Conservation (phyloP, 2,888 invertebrate species). For the Cheilosia vernalis region DNA sequence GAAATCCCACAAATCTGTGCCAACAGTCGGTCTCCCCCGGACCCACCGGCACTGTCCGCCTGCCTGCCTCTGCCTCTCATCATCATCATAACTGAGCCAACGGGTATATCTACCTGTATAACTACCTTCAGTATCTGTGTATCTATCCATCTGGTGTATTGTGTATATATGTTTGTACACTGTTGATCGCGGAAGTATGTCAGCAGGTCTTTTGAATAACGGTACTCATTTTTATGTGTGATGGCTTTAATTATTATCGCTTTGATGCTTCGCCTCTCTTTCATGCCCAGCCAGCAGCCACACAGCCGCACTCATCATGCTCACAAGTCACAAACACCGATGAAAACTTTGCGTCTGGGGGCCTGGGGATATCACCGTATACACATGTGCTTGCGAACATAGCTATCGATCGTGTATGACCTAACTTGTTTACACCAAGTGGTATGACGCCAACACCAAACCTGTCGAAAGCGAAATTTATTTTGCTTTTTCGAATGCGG, state of each 20-base stretch:
- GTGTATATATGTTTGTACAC: constrained; percentile 52
- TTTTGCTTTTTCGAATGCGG: constrained; percentile 55
- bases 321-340: constrained; percentile 13
- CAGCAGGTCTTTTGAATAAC: constrained; percentile 84
- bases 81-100: constrained; percentile 66
- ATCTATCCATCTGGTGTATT: constrained; percentile 23
- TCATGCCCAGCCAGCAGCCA: constrained; percentile 57
- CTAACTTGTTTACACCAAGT: constrained; percentile 66
- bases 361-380: neutral
- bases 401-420: constrained; percentile 55
- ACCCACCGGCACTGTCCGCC: constrained; percentile 14
- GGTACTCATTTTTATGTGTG: constrained; percentile 79
- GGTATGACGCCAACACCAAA: constrained; percentile 77
- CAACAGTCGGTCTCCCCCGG: constrained; percentile 57
- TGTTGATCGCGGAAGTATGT: constrained; percentile 83
- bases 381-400: constrained; percentile 28
- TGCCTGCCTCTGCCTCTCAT: constrained; percentile 8
- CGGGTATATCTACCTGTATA: constrained; percentile 64
- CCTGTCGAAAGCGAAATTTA: constrained; percentile 83
- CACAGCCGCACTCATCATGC: neutral
- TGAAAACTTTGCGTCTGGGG: neutral
- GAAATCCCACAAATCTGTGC: constrained; percentile 75
- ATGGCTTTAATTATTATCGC: constrained; percentile 75
- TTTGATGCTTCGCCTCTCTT: constrained; percentile 65
- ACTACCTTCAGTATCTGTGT: constrained; percentile 45